These are phyloP conservation scores for Psococerastis gibbosa DNA, from an alignment of 2,888 invertebrate genomes.

Conservation along the genomic window DNA sequence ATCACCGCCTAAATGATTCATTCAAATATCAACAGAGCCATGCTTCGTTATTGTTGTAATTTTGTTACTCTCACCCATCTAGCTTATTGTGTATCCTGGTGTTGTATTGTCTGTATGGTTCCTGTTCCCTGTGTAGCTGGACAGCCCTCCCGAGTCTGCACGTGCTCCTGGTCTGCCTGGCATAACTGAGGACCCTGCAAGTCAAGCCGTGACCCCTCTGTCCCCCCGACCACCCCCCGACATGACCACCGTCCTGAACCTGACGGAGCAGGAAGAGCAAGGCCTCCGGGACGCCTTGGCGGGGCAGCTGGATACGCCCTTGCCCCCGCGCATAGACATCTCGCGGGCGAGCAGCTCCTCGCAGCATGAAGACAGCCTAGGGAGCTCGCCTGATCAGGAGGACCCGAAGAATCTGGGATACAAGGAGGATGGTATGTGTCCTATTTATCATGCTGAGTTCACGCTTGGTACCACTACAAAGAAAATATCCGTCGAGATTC, in stretches of 20 bases:
- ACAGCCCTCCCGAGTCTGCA: slow-evolving; percentile 36
- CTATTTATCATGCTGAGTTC: too few species aligned
- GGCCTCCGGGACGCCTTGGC: slow-evolving; percentile 14
- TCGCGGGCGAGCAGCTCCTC: slow-evolving; percentile 77
- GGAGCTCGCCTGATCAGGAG: slow-evolving; percentile 3
- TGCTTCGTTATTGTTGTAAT: too few species aligned
- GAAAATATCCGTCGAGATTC: too few species aligned
- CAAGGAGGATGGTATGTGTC: slow-evolving; percentile 7
- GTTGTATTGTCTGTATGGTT: too few species aligned
- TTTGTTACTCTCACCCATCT: too few species aligned
- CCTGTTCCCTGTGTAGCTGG: slow-evolving; percentile 27
- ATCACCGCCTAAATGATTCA: too few species aligned
- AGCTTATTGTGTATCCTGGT: too few species aligned
- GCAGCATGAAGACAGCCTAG: slow-evolving; percentile 56
- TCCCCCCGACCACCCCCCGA: slow-evolving; percentile 15
- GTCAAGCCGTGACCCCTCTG: slow-evolving; percentile 20
- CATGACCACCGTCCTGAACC: slow-evolving; percentile 13
- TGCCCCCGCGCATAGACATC: slow-evolving; percentile 72
- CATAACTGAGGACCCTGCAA: slow-evolving; percentile 30
- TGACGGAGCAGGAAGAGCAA: slow-evolving; percentile 9
- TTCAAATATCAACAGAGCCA: too few species aligned
- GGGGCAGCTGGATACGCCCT: slow-evolving; percentile 36
- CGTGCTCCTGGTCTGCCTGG: slow-evolving; percentile 35
- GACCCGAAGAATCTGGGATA: slow-evolving; percentile 1
- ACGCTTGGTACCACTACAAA: too few species aligned